Evolutionary conservation across 1,140 invertebrate species (phyloP).

Genomic region (Battus philenor): DNA sequence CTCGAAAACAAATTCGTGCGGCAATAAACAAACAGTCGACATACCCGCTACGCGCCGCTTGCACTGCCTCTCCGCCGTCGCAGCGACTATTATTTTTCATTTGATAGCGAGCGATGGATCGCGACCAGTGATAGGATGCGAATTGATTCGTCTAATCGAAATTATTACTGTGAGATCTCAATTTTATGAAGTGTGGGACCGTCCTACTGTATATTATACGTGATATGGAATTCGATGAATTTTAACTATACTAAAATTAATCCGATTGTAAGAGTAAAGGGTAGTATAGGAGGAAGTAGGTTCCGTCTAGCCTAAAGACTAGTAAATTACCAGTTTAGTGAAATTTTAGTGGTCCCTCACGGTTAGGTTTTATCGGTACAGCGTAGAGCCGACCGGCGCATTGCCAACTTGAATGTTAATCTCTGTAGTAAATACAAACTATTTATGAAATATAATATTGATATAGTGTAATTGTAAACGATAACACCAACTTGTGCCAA

Average conservation of each 20-base stretch:
- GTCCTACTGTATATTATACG: slow-evolving; percentile 67
- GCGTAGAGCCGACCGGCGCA: slow-evolving; percentile 42
- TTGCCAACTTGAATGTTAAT: slow-evolving; percentile 45
- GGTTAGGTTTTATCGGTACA: slow-evolving; percentile 40
- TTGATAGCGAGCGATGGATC: slow-evolving; percentile 32
- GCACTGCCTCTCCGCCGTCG: slow-evolving; percentile 16
- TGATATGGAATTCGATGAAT: slow-evolving; percentile 54
- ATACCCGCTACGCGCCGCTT: slow-evolving; percentile 18
- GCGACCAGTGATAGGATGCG: slow-evolving; percentile 48
- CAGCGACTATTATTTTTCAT: slow-evolving; percentile 14
- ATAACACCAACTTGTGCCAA: slow-evolving; percentile 53
- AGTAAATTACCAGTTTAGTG: slow-evolving; percentile 63
- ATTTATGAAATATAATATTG: not conserved
- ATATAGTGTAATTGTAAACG: slow-evolving; percentile 10
- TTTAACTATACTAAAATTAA: slow-evolving; percentile 22
- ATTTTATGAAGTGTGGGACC: slow-evolving; percentile 65
- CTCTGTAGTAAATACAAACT: not conserved
- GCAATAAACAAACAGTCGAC: slow-evolving; percentile 19
- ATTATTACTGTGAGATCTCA: slow-evolving; percentile 58
- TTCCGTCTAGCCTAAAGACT: slow-evolving; percentile 56
- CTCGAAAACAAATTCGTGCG: slow-evolving; percentile 49
- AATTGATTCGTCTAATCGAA: slow-evolving; percentile 50
- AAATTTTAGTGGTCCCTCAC: slow-evolving; percentile 63
- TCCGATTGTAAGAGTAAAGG: slow-evolving; percentile 13
- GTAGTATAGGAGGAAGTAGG: slow-evolving; percentile 40